A percentile compares a stretch with the other conserved stretches of the same genome.
Evolutionary conservation across 30 jellyfish, hydroid and myxozoan species (phyloP).

Genomic region (Hydra vulgaris): DNA sequence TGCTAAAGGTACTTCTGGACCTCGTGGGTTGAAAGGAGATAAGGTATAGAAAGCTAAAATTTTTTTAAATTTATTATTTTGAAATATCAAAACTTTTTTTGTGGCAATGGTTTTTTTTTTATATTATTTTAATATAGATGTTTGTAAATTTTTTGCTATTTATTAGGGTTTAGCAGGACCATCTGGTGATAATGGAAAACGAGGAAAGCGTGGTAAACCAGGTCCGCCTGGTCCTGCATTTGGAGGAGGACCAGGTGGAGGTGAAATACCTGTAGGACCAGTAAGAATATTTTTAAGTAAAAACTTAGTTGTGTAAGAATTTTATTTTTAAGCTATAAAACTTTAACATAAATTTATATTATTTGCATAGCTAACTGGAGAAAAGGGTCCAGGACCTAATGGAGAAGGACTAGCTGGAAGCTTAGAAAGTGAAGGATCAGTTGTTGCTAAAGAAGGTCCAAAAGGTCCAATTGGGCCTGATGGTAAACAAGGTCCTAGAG

Average conservation of each 20-base stretch:
- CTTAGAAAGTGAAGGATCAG: constrained; percentile 10
- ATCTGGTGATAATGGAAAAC: constrained; percentile 19
- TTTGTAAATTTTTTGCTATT: neutral
- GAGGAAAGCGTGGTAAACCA: constrained; percentile 27
- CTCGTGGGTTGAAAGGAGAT: constrained; percentile 14
- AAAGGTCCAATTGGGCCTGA: constrained; percentile 41
- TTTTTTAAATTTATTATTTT: no score
- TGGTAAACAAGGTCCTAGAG: constrained; percentile 40
- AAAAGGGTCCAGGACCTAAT: constrained; percentile 41
- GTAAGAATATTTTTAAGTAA: neutral
- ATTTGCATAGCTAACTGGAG: constrained; percentile 11
- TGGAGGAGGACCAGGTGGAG: constrained; percentile 5
- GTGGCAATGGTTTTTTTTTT: neutral
- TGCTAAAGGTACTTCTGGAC: constrained; percentile 10
- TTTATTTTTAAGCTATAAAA: neutral
- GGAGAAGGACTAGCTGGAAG: constrained; percentile 2
- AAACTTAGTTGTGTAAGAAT: neutral
- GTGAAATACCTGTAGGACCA: constrained; percentile 15
- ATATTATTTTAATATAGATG: neutral
- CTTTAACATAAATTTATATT: neutral
- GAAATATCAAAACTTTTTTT: neutral
- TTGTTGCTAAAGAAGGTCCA: constrained; percentile 18
- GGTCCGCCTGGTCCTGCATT: constrained; percentile 46
- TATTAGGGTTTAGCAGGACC: constrained; percentile 29
- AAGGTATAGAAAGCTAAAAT: constrained; percentile 13